phyloP scores from a whole-genome alignment of 37 sponge, comb jelly and placozoan genomes.

The Hormiphora californensis region DNA sequence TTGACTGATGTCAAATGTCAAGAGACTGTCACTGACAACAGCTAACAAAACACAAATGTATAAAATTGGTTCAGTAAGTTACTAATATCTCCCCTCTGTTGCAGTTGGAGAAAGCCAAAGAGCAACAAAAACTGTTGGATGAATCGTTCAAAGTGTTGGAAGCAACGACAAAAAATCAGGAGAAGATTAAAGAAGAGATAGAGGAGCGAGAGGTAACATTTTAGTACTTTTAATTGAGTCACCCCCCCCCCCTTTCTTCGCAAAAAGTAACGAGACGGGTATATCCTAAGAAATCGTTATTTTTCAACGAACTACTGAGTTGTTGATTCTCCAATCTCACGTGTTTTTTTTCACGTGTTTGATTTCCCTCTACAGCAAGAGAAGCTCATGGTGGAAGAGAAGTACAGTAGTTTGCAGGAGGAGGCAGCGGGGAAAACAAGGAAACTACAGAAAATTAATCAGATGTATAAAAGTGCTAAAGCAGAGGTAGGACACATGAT shows the following conservation, averaged over 20 bases:
- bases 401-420: conserved; percentile 85
- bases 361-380: conserved; percentile 82
- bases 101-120: conserved; percentile 90
- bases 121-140: conserved; percentile 88
- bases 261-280: too few species aligned
- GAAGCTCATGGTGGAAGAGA: conserved; percentile 75
- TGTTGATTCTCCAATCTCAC: too few species aligned
- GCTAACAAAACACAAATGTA: too few species aligned
- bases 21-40: too few species aligned
- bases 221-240: too few species aligned
- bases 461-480: conserved; percentile 75
- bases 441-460: conserved; percentile 83
- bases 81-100: neutral
- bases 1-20: too few species aligned
- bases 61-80: too few species aligned
- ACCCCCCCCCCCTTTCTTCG: too few species aligned
- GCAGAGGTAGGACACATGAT: too few species aligned
- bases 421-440: conserved; percentile 81
- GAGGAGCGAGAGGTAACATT: conserved; percentile 60
- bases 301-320: too few species aligned
- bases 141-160: conserved; percentile 77
- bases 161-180: conserved; percentile 68
- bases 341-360: too few species aligned
- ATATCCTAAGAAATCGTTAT: too few species aligned
- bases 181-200: conserved; percentile 67